phyloP scores from a whole-genome alignment of 2,888 invertebrate species.

The Eupithecia insigniata region DNA sequence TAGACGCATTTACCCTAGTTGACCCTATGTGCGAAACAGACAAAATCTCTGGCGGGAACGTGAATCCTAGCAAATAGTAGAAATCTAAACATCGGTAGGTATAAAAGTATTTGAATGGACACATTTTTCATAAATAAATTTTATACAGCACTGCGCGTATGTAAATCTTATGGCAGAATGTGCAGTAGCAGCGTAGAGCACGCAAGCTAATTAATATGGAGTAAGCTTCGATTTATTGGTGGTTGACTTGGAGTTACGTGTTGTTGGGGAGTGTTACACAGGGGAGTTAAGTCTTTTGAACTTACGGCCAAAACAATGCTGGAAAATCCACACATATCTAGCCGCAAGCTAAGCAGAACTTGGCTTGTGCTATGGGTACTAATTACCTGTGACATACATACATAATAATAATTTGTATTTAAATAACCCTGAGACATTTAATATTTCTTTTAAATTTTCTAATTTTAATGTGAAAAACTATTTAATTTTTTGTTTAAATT shows the following conservation, averaged over 20 bases:
- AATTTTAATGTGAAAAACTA: no score
- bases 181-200: conserved; percentile 69
- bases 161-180: conserved; percentile 45
- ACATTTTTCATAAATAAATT: conserved; percentile 72
- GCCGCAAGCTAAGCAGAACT: background rate
- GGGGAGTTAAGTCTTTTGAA: background rate
- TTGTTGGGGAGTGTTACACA: conserved; percentile 41
- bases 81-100: conserved; percentile 12
- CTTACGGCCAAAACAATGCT: background rate
- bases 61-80: no score
- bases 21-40: no score
- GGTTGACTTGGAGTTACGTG: conserved; percentile 53
- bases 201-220: conserved; percentile 80
- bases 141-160: conserved; percentile 67
- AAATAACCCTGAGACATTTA: no score
- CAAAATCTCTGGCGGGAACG: no score
- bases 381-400: no score
- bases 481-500: no score
- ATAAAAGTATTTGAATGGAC: conserved; percentile 42
- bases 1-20: no score
- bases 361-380: background rate
- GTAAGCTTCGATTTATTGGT: conserved; percentile 72
- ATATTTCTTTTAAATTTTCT: no score
- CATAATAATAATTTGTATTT: no score
- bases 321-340: background rate